Conservation (phyloP, 2,888 invertebrate species). For the Camptogramma bilineatum region DNA sequence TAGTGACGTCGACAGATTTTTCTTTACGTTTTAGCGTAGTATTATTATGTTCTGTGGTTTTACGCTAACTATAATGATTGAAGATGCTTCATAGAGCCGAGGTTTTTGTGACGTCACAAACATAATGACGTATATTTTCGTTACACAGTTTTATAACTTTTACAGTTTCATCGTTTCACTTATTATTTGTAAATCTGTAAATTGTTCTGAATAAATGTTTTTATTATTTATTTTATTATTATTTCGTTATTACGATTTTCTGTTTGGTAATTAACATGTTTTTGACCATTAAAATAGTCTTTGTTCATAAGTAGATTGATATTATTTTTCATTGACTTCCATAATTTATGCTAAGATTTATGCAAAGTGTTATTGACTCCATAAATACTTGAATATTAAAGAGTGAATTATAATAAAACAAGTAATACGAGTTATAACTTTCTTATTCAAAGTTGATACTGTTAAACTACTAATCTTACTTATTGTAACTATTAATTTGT, state of each 20-base stretch:
- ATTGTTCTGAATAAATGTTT: too few relatives aligned
- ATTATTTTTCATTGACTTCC: not conserved
- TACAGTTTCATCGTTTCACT: too few relatives aligned
- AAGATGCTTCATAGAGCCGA: not conserved
- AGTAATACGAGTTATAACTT: constrained; percentile 30
- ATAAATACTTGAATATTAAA: constrained; percentile 23
- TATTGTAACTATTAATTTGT: too few relatives aligned
- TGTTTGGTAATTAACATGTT: too few relatives aligned
- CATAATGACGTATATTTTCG: not conserved
- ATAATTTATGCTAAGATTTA: constrained; percentile 8
- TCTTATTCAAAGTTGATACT: constrained; percentile 26
- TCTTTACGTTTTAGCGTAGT: constrained; percentile 29
- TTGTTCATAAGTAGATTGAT: too few relatives aligned
- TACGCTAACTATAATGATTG: too few relatives aligned
- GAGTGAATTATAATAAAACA: constrained; percentile 27
- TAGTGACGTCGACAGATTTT: constrained; percentile 44
- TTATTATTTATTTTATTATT: too few relatives aligned
- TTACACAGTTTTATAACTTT: not conserved
- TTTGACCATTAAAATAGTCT: too few relatives aligned
- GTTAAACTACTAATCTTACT: constrained; percentile 11
- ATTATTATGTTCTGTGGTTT: not conserved
- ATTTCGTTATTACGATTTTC: too few relatives aligned
- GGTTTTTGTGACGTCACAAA: constrained; percentile 2
- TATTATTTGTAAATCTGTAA: too few relatives aligned
- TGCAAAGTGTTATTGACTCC: constrained; percentile 18